These are phyloP conservation scores for Danaus melanippus DNA, from an alignment of 1,140 invertebrate species.

Conservation along the genomic window DNA sequence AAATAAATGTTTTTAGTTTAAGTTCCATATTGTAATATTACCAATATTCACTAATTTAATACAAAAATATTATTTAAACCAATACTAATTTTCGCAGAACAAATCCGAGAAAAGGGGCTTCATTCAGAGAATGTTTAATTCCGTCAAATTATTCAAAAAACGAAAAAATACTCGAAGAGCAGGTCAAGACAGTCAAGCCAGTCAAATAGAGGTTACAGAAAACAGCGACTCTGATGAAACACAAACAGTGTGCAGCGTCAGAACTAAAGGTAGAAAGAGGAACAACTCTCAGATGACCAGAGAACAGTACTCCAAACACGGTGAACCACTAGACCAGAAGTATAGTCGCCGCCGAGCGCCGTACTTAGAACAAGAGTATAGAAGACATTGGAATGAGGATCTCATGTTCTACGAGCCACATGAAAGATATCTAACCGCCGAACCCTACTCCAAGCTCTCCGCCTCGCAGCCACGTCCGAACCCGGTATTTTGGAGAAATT, in stretches of 20 bases:
- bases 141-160: constrained; percentile 35
- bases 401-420: constrained; percentile 31
- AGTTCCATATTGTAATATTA: too few relatives aligned
- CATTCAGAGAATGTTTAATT: constrained; percentile 40
- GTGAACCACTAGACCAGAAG: too few relatives aligned
- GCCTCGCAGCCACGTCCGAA: neutral
- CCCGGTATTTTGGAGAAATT: constrained; percentile 27
- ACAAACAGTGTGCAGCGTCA: constrained; percentile 44
- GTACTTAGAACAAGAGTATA: constrained; percentile 51
- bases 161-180: constrained; percentile 11
- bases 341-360: constrained; percentile 15
- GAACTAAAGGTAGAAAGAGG: constrained; percentile 11
- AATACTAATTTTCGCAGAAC: constrained; percentile 15
- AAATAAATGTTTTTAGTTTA: too few relatives aligned
- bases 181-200: too few relatives aligned
- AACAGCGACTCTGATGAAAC: constrained; percentile 44
- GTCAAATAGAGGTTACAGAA: constrained; percentile 13
- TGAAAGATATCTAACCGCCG: constrained; percentile 22
- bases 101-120: constrained; percentile 34
- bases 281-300: too few relatives aligned
- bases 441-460: neutral
- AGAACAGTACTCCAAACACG: too few relatives aligned
- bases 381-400: constrained; percentile 43
- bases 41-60: too few relatives aligned
- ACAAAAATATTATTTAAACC: too few relatives aligned